phyloP scores from a whole-genome alignment of 2,113 vertebrate species.

The Cochlearius cochlearius region DNA sequence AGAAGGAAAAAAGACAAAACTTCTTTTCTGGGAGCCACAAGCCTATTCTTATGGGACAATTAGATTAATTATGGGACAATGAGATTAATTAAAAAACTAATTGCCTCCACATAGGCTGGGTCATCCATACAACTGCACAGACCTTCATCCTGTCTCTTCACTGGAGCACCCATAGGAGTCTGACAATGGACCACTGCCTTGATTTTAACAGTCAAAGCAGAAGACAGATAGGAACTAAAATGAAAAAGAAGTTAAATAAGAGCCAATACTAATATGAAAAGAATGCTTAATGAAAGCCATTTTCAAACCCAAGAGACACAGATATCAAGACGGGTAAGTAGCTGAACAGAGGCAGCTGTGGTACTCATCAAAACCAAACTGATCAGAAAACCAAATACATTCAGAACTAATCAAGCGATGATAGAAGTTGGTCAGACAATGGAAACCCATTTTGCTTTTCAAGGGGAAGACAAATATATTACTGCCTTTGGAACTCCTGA shows the following conservation, averaged over 20 bases:
- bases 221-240: neutral
- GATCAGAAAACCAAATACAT: neutral
- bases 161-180: neutral
- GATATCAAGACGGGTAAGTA: neutral
- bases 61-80: neutral
- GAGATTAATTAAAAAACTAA: neutral
- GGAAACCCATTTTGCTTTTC: neutral
- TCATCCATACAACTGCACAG: neutral
- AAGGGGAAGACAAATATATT: neutral
- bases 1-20: neutral
- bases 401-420: neutral
- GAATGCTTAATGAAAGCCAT: neutral
- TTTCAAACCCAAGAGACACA: neutral
- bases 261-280: neutral
- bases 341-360: neutral
- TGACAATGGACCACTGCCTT: neutral
- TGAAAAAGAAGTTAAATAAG: neutral
- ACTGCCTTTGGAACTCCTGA: neutral
- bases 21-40: neutral
- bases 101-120: neutral
- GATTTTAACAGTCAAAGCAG: neutral
- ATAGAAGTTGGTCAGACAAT: neutral
- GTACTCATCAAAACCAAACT: neutral
- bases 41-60: neutral
- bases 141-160: neutral